Percentiles rank a stretch among this genome's conserved stretches.
Conservation (phyloP, 1,140 invertebrate species). For the Drosophila varians region DNA sequence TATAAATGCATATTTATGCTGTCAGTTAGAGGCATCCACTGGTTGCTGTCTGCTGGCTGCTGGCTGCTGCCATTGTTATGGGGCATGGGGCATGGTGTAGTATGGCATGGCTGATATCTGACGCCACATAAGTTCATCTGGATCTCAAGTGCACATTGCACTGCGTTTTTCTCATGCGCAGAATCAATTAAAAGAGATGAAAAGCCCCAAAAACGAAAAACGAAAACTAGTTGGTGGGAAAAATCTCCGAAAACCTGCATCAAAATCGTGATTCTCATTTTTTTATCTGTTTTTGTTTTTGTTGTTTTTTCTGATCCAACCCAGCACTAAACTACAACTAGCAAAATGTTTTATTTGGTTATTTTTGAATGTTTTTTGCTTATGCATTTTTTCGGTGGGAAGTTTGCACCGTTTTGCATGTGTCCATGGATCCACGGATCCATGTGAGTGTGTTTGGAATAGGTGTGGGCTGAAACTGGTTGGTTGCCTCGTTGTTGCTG, state of each 20-base stretch:
- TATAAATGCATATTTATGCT: constrained; percentile 50
- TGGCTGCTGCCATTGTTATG: neutral
- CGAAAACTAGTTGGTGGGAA: constrained; percentile 74
- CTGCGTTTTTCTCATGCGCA: constrained; percentile 66
- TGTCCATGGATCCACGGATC: neutral
- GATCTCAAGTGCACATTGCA: constrained; percentile 72
- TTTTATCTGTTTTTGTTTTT: constrained; percentile 43
- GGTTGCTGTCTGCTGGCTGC: too few relatives aligned
- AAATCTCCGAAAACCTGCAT: constrained; percentile 76
- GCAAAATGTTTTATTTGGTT: constrained; percentile 66
- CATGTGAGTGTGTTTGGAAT: constrained; percentile 48
- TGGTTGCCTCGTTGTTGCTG: constrained; percentile 43
- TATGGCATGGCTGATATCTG: constrained; percentile 41
- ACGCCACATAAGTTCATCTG: constrained; percentile 74
- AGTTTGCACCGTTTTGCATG: constrained; percentile 33
- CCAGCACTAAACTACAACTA: constrained; percentile 37
- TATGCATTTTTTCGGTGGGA: constrained; percentile 74
- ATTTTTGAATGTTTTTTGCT: constrained; percentile 57
- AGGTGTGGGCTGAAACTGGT: constrained; percentile 79
- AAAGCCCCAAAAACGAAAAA: constrained; percentile 39
- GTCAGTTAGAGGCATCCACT: constrained; percentile 27
- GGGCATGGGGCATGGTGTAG: neutral
- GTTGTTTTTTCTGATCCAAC: constrained; percentile 29
- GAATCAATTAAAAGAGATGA: constrained; percentile 72
- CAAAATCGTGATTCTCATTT: constrained; percentile 74